These are phyloP conservation scores for Phalacrocorax carbo DNA, from an alignment of 2,113 vertebrate genomes.

Conservation along the genomic window DNA sequence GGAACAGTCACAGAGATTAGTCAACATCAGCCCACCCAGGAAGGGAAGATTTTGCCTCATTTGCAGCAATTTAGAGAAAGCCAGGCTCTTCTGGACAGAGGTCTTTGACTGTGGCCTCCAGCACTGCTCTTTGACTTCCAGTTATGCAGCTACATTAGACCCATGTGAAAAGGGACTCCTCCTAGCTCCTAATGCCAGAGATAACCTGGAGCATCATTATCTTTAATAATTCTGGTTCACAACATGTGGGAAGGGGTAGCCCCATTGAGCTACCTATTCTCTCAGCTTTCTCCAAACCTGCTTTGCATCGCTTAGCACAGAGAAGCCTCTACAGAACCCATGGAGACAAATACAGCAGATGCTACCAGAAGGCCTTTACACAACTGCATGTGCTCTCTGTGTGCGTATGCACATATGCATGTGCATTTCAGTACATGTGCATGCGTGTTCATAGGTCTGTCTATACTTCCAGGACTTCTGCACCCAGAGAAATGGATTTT, in stretches of 20 bases:
- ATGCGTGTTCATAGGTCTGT: not conserved
- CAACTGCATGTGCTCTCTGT: not conserved
- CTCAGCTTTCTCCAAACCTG: not conserved
- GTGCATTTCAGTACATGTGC: not conserved
- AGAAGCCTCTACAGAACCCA: not conserved
- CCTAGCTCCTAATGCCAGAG: not conserved
- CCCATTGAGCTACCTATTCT: not conserved
- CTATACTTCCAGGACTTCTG: not conserved
- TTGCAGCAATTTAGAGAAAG: not conserved
- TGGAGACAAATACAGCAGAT: not conserved
- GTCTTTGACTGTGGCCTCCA: not conserved
- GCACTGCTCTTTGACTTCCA: not conserved
- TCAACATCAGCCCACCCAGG: not conserved
- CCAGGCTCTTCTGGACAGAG: not conserved
- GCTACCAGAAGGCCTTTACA: not conserved
- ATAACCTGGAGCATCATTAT: not conserved
- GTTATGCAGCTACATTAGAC: not conserved
- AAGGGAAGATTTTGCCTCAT: not conserved
- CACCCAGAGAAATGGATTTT: not conserved
- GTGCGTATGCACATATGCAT: too few relatives aligned
- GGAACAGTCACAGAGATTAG: not conserved
- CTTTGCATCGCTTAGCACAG: not conserved
- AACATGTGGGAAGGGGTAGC: not conserved
- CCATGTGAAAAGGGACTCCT: not conserved
- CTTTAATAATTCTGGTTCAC: not conserved